Base-by-base conservation (phyloP, 2,113 vertebrate genomes). In the Eleginops maclovinus region DNA sequence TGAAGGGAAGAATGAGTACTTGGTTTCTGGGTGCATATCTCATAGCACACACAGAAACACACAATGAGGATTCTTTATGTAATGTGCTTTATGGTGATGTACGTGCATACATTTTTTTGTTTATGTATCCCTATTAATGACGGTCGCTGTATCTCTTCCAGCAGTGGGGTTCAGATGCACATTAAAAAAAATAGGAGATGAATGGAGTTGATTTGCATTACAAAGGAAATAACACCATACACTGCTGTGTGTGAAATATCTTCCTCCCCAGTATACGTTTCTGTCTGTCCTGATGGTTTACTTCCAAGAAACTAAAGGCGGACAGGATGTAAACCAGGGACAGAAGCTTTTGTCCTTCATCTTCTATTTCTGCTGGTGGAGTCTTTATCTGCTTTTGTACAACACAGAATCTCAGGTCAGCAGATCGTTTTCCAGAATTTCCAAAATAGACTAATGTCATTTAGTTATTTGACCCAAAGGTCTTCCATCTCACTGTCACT, bases 251-350 rank as follows among this genome's bases (percentile, higher is more conserved):
- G 28, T 31, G 28, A 31, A 31, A 31, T 31, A 31, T 31, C 28
- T 31, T 43, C 11, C 26, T 22, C 40, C 43, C 10, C 50, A 31
- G 36, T 64, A n/a, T 17, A 6, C 75, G 70, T 76, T 68, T 19
- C 26, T 56, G 58, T 31, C 28, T 16, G 40, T 55, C 22, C 9
- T 56, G 22, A 31, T 64, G 50, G 19, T 67, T 66, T 26, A 60
- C 72, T 71, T 84, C 63, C 56, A 55, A 55, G 60, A 74, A 71
- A 36, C 31, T 77, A 19, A 71, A 54, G 19, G 56, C 10, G 40
- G 41, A 74, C 63, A 59, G 61, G 46, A 81, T 47, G 24, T 60
- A 50, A 74, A 47, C 41, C 10, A 13, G 55, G 4, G 41, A 83
- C 60, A 58, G 60, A 47, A 22, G 58, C 16, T 49, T 51, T 43